Evolutionary conservation across 2,797 vertebrate species (phyloP).

Genomic region (Eurystomus glaucurus): DNA sequence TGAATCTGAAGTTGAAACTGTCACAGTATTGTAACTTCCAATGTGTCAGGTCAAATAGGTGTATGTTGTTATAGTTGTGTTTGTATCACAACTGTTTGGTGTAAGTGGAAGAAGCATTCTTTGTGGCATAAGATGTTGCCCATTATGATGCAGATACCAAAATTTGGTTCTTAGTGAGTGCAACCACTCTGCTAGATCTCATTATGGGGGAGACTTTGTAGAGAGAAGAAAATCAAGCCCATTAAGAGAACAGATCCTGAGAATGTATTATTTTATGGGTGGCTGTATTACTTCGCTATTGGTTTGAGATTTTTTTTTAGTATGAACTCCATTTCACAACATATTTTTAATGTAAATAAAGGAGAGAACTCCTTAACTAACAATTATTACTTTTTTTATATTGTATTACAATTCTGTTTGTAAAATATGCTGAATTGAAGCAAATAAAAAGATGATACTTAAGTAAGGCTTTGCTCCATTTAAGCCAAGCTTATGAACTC

Average conservation of each 20-base stretch:
- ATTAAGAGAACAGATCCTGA: not conserved
- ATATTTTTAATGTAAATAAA: not conserved
- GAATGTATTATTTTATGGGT: not conserved
- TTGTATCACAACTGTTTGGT: not conserved
- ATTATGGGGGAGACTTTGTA: not conserved
- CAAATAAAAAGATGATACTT: not conserved
- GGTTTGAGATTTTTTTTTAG: not conserved
- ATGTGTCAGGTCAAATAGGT: not conserved
- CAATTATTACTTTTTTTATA: not conserved
- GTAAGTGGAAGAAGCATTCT: not conserved
- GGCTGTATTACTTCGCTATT: not conserved
- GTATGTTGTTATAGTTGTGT: too few relatives aligned
- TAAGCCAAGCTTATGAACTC: not conserved
- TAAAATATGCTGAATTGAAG: not conserved
- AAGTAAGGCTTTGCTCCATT: conserved; percentile 44
- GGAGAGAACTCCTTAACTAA: not conserved
- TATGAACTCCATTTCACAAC: not conserved
- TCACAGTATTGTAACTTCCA: not conserved
- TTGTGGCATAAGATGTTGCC: not conserved
- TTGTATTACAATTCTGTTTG: not conserved
- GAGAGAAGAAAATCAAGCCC: not conserved
- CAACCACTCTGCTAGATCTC: not conserved
- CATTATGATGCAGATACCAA: too few relatives aligned
- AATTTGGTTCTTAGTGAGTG: not conserved
- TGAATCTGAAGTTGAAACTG: not conserved